Conservation (phyloP, 2,113 vertebrate species). For the Pelodiscus sinensis region DNA sequence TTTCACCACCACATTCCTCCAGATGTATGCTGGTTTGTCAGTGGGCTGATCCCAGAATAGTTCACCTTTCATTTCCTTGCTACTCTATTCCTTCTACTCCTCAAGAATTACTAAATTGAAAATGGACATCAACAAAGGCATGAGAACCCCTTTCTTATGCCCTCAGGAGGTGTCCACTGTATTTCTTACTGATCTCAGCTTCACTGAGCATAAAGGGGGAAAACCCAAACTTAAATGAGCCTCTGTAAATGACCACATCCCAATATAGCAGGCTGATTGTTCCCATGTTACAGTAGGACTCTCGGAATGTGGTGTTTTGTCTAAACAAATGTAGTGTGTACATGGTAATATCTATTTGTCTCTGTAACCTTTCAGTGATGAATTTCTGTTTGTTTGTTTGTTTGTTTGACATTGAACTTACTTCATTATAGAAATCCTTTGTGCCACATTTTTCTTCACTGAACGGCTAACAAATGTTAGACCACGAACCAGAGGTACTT, state of each 20-base stretch:
- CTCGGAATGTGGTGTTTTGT: conserved; percentile 30
- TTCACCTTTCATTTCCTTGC: background rate
- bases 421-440: background rate
- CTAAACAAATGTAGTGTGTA: background rate
- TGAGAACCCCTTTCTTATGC: background rate
- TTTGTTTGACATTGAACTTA: background rate
- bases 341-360: conserved; percentile 19
- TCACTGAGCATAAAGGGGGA: conserved; percentile 44
- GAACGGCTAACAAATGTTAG: background rate
- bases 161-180: background rate
- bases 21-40: background rate
- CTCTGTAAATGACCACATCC: conserved; percentile 25
- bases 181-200: background rate
- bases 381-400: background rate
- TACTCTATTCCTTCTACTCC: too few species aligned
- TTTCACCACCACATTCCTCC: background rate
- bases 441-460: background rate
- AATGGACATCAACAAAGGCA: background rate
- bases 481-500: background rate
- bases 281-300: background rate
- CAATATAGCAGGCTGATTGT: conserved; percentile 11
- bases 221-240: conserved; percentile 25
- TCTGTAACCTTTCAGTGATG: background rate
- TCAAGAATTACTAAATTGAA: background rate
- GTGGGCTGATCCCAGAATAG: background rate